A percentile compares a stretch with the other conserved stretches of the same genome.
These are phyloP conservation scores for Chloroclysta siterata DNA, from an alignment of 2,888 invertebrate genomes.

Conservation along the genomic window DNA sequence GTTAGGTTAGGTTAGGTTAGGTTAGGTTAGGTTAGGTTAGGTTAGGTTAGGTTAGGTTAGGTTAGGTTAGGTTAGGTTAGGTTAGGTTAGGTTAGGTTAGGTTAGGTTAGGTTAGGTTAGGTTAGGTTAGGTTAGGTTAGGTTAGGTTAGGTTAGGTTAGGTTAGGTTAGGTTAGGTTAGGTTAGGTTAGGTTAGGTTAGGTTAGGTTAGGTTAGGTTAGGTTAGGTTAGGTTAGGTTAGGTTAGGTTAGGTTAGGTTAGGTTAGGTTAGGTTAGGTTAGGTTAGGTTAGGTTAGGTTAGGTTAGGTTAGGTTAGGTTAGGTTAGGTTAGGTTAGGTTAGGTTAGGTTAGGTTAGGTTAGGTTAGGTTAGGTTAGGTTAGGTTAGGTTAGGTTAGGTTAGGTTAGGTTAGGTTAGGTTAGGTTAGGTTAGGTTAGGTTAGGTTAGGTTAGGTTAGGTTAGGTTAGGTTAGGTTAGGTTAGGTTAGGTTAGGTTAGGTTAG, in stretches of 20 bases:
- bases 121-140: conserved; percentile 13
- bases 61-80: conserved; percentile 16
- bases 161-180: conserved; percentile 13
- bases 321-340: conserved; percentile 13
- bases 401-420: conserved; percentile 13
- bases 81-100: conserved; percentile 14
- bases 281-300: conserved; percentile 13
- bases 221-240: conserved; percentile 13
- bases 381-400: conserved; percentile 13
- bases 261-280: conserved; percentile 13
- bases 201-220: conserved; percentile 13
- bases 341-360: conserved; percentile 13
- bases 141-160: conserved; percentile 13
- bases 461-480: conserved; percentile 13
- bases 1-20: conserved; percentile 16
- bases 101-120: conserved; percentile 13
- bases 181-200: conserved; percentile 13
- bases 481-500: background rate
- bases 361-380: conserved; percentile 13
- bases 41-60: conserved; percentile 16
- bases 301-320: conserved; percentile 13
- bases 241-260: conserved; percentile 13
- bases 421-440: conserved; percentile 13
- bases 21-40: conserved; percentile 16
- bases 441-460: conserved; percentile 13